Evolutionary conservation across 2,888 invertebrate species (phyloP), one percentile per base, ranked within the genome.

Genomic region (Troides oblongomaculatus): DNA sequence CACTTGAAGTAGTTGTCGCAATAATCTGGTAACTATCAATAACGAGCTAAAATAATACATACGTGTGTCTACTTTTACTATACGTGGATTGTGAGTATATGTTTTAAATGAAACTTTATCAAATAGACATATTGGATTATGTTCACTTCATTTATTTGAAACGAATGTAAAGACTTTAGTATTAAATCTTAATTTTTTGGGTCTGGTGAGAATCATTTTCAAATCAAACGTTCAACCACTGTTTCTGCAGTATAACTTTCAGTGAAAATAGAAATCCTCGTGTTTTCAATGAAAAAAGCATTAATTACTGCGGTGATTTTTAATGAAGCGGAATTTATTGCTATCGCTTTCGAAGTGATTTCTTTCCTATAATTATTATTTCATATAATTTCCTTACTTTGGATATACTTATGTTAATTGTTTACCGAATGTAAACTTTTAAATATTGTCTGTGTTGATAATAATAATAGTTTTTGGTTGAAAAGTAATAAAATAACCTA

Each of bases 261-360:
- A 58, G 58, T 53, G 25, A n/a, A 10, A 30, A 18, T 10, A 39
- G 30, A 30, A 65, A 25, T 14, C 18, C 30, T 65, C 39, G 30
- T 43, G n/a, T 59, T 59, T 65, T 64, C 23, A 39, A 18, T 23
- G 65, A 43, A 65, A 21, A 64, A 64, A 65, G 43, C 59, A 59
- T 46, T 65, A 65, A 65, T 30, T 46, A 46, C 43, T 58, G 46
- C 50, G 50, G 50, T 14, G 2, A 50, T 50, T 50, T 50, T 66
- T 60, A 53, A 53, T 66, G 50, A 60, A 25, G 30, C n/a, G 30
- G 58, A 50, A 66, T 17, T 39, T 36, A 61, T 60, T 61, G 23
- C 21, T 18, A 66, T 61, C 21, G 50, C 30, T 66, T 50, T 53
- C 12, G 18, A 66, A 66, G 43, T 46, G 2, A 18, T 46, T 6